These are phyloP conservation scores for Acinonyx jubatus DNA, from an alignment of 2,113 vertebrate genomes.

Conservation along the genomic window DNA sequence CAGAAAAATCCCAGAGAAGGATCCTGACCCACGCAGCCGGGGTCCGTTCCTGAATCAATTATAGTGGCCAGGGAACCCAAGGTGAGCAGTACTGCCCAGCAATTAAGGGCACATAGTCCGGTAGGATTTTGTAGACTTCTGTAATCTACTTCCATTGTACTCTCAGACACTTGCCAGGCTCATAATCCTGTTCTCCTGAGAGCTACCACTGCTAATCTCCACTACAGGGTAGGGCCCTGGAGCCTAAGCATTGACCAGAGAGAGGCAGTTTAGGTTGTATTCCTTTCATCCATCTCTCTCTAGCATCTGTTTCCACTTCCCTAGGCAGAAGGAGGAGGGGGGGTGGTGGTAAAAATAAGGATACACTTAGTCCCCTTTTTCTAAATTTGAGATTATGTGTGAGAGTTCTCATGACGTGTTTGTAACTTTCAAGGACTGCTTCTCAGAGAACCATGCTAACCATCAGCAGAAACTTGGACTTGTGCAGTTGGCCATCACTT, in stretches of 20 bases:
- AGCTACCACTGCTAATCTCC: not conserved
- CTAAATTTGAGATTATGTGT: slow-evolving; percentile 18
- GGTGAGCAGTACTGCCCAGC: not conserved
- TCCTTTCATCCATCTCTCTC: not conserved
- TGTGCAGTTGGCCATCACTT: not conserved
- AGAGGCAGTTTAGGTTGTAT: not conserved
- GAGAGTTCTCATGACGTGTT: not conserved
- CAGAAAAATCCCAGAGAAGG: not conserved
- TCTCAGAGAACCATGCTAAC: not conserved
- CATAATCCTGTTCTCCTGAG: not conserved
- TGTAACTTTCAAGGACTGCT: not conserved
- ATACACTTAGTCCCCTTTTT: not conserved
- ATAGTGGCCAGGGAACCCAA: not conserved
- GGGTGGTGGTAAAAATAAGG: not conserved
- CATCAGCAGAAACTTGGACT: not conserved
- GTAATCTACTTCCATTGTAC: not conserved
- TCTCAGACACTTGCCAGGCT: not conserved
- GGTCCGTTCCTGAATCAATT: not conserved
- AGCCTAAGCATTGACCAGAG: too few relatives aligned
- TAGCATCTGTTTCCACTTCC: not conserved
- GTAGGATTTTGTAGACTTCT: not conserved
- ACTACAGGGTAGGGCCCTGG: not conserved
- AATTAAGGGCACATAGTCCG: not conserved
- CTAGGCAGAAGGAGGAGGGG: not conserved
- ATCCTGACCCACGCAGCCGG: not conserved